Evolutionary conservation across 2,888 invertebrate species (phyloP), one percentile per base, ranked within the genome.

Genomic region (Heliconius ismenius): DNA sequence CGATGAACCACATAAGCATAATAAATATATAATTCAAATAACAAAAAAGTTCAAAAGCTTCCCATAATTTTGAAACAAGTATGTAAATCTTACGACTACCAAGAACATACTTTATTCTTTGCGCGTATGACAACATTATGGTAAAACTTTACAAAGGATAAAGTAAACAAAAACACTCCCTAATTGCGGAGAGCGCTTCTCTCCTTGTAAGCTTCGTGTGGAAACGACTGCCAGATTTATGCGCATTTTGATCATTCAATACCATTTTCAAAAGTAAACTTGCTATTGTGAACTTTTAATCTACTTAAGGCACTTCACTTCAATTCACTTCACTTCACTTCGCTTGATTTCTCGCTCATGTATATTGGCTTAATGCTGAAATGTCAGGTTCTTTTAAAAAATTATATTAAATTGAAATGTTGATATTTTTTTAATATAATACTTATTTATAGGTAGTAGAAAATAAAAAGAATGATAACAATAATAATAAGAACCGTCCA

Each of bases 171-270:
- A 67, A 78, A 54, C 88, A 87, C 88, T 88, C 88, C 89, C 88
- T 91, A 89, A 86, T 90, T 91, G 90, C 89, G 90, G 90, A 91
- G 88, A 87, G 89, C 88, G 85, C 91, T 90, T 15, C 91, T 90
- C 26, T 62, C 82, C 84, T 85, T 85, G 86, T 83, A 81, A 82
- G 58, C 64, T 79, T 58, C 70, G 32, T 83, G 83, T 80, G 82
- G 83, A 3, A 80, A 82, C 83, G 83, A 76, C 79, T 81, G 81
- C 84, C 85, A 83, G 81, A 84, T 81, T 82, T 83, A 83, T 83
- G 83, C 82, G 83, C 83, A 83, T 81, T 81, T 81, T 80, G 79
- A 82, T 81, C 74, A 79, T 74, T 78, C 76, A 79, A 77, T 79
- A 62, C 68, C 63, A 69, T 77, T 63, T 74, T 74, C 73, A 49